These are phyloP conservation scores for Drosophila anceps DNA, from an alignment of 2,888 invertebrate species.

Conservation along the genomic window DNA sequence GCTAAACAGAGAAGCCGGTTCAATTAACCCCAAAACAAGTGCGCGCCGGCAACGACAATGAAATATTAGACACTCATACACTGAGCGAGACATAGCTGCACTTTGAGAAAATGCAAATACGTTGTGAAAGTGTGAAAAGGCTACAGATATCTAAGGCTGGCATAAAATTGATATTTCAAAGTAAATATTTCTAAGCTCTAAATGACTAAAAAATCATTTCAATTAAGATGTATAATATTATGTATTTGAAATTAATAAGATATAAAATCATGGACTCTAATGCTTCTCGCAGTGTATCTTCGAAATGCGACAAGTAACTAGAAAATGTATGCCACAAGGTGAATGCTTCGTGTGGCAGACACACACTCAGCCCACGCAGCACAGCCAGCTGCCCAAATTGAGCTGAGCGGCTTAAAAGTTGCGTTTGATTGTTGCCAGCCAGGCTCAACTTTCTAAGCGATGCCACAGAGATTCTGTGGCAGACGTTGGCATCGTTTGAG, in stretches of 20 bases:
- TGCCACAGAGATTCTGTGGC: slow-evolving; percentile 52
- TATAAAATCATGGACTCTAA: neutral
- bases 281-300: slow-evolving; percentile 3
- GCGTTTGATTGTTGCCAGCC: slow-evolving; percentile 23
- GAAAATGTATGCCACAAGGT: slow-evolving; percentile 60
- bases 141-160: too few relatives aligned
- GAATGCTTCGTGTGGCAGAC: slow-evolving; percentile 45
- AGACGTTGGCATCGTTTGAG: slow-evolving; percentile 39
- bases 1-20: slow-evolving; percentile 48
- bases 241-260: too few relatives aligned
- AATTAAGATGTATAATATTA: neutral
- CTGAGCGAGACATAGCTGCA: slow-evolving; percentile 11
- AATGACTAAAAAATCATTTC: neutral
- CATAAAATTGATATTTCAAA: too few relatives aligned
- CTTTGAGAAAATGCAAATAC: neutral
- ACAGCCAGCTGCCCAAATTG: slow-evolving; percentile 45
- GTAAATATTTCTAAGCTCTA: too few relatives aligned
- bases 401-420: slow-evolving; percentile 58
- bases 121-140: neutral
- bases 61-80: slow-evolving; percentile 48
- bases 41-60: slow-evolving; percentile 53
- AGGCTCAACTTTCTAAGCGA: slow-evolving; percentile 62
- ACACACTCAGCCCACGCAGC: slow-evolving; percentile 58
- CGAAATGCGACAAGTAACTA: slow-evolving; percentile 38
- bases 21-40: slow-evolving; percentile 79